Conservation (phyloP, 2,797 vertebrate genomes). For the Cynodonichthys magdalenae region DNA sequence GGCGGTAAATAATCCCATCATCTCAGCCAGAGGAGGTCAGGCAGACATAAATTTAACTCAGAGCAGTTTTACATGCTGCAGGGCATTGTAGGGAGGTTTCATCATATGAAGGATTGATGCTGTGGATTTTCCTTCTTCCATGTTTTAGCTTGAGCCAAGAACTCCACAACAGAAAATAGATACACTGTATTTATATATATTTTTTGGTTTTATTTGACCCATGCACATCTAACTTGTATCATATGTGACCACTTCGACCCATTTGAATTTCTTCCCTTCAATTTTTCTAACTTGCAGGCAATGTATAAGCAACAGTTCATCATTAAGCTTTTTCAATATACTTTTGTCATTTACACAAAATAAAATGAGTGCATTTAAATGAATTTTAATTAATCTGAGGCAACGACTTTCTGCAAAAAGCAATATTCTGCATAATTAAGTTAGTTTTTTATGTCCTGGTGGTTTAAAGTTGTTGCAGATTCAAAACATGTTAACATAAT, state of each 20-base stretch:
- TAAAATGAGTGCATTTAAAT: too few species aligned
- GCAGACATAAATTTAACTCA: slow-evolving; percentile 62
- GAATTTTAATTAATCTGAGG: neutral
- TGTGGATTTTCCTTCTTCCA: slow-evolving; percentile 20
- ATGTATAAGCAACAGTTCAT: neutral
- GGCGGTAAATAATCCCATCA: slow-evolving; percentile 73
- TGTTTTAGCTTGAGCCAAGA: slow-evolving; percentile 10
- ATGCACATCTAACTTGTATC: neutral
- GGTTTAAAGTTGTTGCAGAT: too few species aligned
- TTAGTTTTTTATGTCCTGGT: neutral
- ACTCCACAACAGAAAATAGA: neutral
- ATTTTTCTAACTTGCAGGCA: neutral
- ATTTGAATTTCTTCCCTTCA: neutral
- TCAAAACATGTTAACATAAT: too few species aligned
- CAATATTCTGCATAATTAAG: too few species aligned
- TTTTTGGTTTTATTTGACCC: neutral
- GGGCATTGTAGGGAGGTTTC: slow-evolving; percentile 60
- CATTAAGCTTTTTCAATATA: neutral
- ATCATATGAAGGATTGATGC: slow-evolving; percentile 55
- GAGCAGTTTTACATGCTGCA: slow-evolving; percentile 60
- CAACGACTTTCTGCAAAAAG: neutral
- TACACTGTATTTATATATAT: neutral
- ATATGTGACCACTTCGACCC: neutral
- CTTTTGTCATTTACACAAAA: too few species aligned
- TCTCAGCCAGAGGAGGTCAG: slow-evolving; percentile 63